These are phyloP conservation scores for Neolamprologus kungweensis DNA, from an alignment of 2,113 vertebrate genomes.

Conservation along the genomic window DNA sequence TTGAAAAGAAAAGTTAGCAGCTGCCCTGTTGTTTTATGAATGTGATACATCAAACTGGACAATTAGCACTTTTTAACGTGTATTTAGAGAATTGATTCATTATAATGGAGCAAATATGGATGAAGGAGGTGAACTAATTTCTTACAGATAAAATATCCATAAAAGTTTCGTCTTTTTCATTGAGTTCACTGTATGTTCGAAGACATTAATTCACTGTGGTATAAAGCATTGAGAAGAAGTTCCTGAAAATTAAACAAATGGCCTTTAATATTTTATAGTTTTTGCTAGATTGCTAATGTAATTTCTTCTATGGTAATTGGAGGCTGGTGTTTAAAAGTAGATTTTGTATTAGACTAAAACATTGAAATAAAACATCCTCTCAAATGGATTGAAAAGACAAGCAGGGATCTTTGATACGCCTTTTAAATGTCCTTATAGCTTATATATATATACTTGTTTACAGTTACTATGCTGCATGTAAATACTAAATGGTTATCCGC, in stretches of 20 bases:
- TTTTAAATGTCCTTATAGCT: background rate
- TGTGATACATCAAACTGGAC: background rate
- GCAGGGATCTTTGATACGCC: background rate
- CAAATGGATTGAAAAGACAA: background rate
- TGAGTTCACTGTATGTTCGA: background rate
- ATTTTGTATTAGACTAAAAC: background rate
- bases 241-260: background rate
- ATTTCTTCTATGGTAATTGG: background rate
- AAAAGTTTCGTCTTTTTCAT: background rate
- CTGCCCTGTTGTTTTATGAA: background rate
- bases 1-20: background rate
- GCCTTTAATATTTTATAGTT: background rate
- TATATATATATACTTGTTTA: background rate
- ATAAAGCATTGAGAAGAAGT: background rate
- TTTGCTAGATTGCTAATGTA: background rate
- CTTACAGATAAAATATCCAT: background rate
- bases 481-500: background rate
- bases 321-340: background rate
- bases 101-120: background rate
- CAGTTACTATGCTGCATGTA: background rate
- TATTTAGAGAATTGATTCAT: background rate
- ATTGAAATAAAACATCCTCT: background rate
- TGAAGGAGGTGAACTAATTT: background rate
- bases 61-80: background rate
- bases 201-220: background rate